A percentile compares a stretch with the other conserved stretches of the same genome.
phyloP scores from a whole-genome alignment of 2,113 vertebrate species.

The Alouatta palliata region DNA sequence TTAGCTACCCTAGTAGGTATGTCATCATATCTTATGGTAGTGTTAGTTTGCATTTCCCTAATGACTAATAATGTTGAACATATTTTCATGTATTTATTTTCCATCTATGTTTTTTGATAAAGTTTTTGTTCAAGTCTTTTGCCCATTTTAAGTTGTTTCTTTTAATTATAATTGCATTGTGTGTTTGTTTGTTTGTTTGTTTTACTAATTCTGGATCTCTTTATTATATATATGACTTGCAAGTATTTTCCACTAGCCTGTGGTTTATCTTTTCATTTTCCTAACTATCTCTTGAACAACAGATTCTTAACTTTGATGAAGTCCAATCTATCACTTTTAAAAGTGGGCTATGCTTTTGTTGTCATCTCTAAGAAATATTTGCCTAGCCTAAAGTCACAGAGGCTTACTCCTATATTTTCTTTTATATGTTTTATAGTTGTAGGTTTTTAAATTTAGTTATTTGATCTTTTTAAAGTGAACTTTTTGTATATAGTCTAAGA shows the following conservation, averaged over 20 bases:
- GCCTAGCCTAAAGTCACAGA: neutral
- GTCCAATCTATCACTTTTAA: neutral
- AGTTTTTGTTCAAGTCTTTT: neutral
- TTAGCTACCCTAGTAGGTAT: neutral
- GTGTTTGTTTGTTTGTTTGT: neutral
- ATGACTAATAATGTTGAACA: neutral
- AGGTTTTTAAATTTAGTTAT: neutral
- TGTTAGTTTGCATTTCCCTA: neutral
- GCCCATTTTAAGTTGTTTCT: neutral
- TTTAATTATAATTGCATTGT: neutral
- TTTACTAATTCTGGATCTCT: neutral
- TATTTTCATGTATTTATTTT: neutral
- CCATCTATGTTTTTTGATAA: neutral
- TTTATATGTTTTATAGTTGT: neutral
- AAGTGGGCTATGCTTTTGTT: neutral
- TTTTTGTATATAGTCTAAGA: neutral
- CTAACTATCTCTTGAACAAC: neutral
- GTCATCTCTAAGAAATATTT: neutral
- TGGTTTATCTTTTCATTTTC: neutral
- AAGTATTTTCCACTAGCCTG: neutral
- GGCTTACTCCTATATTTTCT: neutral
- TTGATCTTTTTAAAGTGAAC: neutral
- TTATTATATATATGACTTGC: neutral
- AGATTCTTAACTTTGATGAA: neutral
- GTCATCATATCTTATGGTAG: neutral